Percentiles rank a stretch among this genome's conserved stretches.
These are phyloP conservation scores for Artibeus jamaicensis DNA, from an alignment of 2,797 vertebrate species.

Conservation along the genomic window DNA sequence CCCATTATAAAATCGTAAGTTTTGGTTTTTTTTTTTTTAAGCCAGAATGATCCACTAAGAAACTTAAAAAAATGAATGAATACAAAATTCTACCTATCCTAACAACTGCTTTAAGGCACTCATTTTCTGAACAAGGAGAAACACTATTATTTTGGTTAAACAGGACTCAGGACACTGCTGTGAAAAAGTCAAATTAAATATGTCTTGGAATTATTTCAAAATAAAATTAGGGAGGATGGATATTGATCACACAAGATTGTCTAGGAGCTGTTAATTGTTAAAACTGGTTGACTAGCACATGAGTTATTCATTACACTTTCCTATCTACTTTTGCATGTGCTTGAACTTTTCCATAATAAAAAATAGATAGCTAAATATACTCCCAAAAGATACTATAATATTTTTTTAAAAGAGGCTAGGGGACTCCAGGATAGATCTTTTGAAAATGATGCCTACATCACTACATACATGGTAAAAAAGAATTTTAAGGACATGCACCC, in stretches of 20 bases:
- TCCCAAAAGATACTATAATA: neutral
- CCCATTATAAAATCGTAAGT: neutral
- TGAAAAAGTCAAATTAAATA: neutral
- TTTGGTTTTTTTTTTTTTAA: neutral
- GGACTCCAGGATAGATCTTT: neutral
- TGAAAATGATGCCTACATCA: neutral
- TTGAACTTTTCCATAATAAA: constrained; percentile 12
- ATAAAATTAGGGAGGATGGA: neutral
- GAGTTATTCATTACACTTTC: neutral
- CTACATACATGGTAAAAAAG: neutral
- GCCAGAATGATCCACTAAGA: neutral
- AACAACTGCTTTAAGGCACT: neutral
- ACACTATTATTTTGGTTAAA: neutral
- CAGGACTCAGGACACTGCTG: neutral
- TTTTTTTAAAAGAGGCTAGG: neutral
- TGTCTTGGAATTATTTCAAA: neutral
- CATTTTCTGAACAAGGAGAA: neutral
- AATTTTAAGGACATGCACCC: neutral
- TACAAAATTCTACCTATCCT: neutral
- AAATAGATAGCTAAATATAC: neutral
- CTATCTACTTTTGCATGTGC: neutral
- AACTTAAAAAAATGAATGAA: neutral
- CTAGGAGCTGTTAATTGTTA: neutral
- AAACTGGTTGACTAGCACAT: neutral
- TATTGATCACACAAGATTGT: neutral